Percentiles rank a stretch among this genome's conserved stretches.
Conservation (phyloP, 2,888 invertebrate species). For the Dorcus hopei region DNA sequence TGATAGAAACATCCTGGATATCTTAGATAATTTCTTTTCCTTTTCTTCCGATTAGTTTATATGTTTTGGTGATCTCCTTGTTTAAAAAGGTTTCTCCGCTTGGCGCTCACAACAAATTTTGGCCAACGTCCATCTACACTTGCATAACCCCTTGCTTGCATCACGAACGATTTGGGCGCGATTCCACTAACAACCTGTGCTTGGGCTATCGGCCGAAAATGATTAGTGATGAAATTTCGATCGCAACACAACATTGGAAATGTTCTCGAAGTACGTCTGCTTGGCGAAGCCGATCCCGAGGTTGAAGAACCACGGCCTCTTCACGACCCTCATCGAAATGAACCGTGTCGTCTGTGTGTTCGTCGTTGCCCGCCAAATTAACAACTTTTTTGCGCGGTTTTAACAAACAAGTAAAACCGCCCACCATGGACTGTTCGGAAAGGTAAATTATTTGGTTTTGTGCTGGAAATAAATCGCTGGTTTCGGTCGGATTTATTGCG, state of each 20-base stretch:
- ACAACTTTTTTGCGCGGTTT: slow-evolving; percentile 24
- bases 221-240: not conserved
- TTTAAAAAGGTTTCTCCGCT: too few relatives aligned
- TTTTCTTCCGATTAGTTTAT: too few relatives aligned
- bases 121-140: not conserved
- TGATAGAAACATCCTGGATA: too few relatives aligned
- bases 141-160: not conserved
- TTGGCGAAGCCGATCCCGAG: slow-evolving; percentile 20
- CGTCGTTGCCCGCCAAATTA: slow-evolving; percentile 34
- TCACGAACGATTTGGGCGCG: not conserved
- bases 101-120: not conserved
- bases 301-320: slow-evolving; percentile 12
- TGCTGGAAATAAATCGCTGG: too few relatives aligned
- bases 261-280: slow-evolving; percentile 30
- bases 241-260: slow-evolving; percentile 2
- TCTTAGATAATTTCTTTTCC: too few relatives aligned
- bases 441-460: too few relatives aligned
- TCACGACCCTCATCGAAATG: slow-evolving; percentile 37
- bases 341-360: slow-evolving; percentile 37
- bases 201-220: too few relatives aligned
- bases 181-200: too few relatives aligned
- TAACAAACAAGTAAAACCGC: not conserved
- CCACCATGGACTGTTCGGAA: too few relatives aligned
- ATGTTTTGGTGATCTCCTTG: too few relatives aligned
- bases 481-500: too few relatives aligned